Conservation (phyloP, 2,888 invertebrate genomes). For the Cryptocheilus praepositus region DNA sequence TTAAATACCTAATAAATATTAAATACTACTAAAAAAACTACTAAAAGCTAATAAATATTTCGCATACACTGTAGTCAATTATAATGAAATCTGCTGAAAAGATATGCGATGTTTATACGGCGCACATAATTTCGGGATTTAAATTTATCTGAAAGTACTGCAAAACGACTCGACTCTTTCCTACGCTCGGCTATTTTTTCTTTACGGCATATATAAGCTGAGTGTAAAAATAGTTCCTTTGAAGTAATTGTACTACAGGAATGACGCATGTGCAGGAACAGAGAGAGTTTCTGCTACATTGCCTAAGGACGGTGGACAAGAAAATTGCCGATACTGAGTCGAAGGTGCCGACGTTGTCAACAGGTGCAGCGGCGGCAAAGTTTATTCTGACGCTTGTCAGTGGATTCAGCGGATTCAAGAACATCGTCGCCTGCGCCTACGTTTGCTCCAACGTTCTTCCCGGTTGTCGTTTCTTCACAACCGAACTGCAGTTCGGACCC, state of each 20-base stretch:
- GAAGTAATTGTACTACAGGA: not conserved
- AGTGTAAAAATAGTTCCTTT: not conserved
- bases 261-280: slow-evolving; percentile 52
- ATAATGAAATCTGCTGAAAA: no score
- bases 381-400: slow-evolving; percentile 59
- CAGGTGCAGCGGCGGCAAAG: slow-evolving; percentile 60
- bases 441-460: slow-evolving; percentile 64
- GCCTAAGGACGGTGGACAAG: slow-evolving; percentile 56
- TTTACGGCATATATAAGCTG: no score
- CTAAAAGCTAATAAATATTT: no score
- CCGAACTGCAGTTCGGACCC: slow-evolving; percentile 60
- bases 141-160: no score
- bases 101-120: no score
- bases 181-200: no score
- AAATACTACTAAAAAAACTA: not conserved
- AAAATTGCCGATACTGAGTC: slow-evolving; percentile 40
- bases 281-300: slow-evolving; percentile 49
- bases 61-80: no score
- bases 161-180: no score
- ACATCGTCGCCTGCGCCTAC: slow-evolving; percentile 59
- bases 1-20: no score
- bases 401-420: slow-evolving; percentile 55
- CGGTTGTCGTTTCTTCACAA: slow-evolving; percentile 63
- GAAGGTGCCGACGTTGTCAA: slow-evolving; percentile 55
- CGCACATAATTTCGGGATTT: no score